phyloP scores from a whole-genome alignment of 1,140 invertebrate genomes.

The Akabosia matsudoensis region DNA sequence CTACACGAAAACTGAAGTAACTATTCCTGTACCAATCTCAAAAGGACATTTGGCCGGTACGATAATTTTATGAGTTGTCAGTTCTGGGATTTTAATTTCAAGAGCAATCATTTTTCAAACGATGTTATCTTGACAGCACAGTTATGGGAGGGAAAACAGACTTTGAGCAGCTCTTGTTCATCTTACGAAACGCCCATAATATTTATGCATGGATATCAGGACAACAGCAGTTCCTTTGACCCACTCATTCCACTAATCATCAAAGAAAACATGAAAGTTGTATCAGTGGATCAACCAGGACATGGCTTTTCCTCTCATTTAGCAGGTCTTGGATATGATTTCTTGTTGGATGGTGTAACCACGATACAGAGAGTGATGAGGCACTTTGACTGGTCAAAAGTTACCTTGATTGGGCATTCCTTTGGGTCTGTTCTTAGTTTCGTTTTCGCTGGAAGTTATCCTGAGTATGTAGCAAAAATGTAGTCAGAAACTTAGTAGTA shows the following conservation, averaged over 20 bases:
- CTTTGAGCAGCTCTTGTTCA: neutral
- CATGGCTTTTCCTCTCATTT: slow-evolving; percentile 51
- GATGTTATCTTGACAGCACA: slow-evolving; percentile 33
- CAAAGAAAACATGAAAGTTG: slow-evolving; percentile 34
- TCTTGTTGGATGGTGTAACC: slow-evolving; percentile 44
- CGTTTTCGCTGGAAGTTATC: slow-evolving; percentile 49
- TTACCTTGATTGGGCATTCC: slow-evolving; percentile 52
- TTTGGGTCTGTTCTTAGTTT: slow-evolving; percentile 51
- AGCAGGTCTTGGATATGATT: slow-evolving; percentile 47
- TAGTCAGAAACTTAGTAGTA: slow-evolving; percentile 35
- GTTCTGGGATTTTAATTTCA: no score
- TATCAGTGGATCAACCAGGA: slow-evolving; percentile 48
- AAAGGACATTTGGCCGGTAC: slow-evolving; percentile 19
- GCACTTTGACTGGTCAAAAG: slow-evolving; percentile 51
- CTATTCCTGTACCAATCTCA: slow-evolving; percentile 27
- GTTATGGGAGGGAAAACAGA: slow-evolving; percentile 36
- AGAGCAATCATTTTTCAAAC: neutral
- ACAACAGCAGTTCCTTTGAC: slow-evolving; percentile 54
- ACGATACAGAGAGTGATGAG: slow-evolving; percentile 48
- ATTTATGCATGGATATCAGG: slow-evolving; percentile 69
- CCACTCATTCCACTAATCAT: slow-evolving; percentile 49
- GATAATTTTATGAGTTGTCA: no score
- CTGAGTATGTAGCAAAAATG: slow-evolving; percentile 47
- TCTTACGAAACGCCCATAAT: slow-evolving; percentile 58
- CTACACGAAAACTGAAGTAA: slow-evolving; percentile 27